These are phyloP conservation scores for Nomia melanderi DNA, from an alignment of 1,140 invertebrate genomes.

Conservation along the genomic window DNA sequence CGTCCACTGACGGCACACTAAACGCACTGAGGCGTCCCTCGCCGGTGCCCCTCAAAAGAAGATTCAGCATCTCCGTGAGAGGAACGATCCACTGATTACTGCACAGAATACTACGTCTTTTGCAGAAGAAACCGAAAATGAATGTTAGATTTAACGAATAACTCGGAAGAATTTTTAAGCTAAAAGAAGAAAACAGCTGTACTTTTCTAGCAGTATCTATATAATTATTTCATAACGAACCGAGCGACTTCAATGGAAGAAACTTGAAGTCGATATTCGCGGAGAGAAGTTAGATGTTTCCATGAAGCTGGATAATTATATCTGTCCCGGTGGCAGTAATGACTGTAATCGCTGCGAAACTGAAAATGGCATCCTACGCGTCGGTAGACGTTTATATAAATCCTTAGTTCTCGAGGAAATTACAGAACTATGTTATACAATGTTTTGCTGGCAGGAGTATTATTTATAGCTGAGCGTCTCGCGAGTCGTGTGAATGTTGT, in stretches of 20 bases:
- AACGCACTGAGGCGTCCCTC: constrained; percentile 46
- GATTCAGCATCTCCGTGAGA: constrained; percentile 77
- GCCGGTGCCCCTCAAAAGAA: constrained; percentile 59
- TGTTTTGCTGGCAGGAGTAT: background rate
- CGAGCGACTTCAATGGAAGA: no score
- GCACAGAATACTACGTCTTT: background rate
- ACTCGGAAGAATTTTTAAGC: no score
- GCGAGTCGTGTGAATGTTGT: no score
- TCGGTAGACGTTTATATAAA: background rate
- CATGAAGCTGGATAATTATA: no score
- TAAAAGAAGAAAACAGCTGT: no score
- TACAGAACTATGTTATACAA: background rate
- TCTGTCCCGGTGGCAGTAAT: no score
- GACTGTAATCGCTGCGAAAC: no score
- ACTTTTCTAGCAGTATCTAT: no score
- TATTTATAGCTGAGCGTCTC: background rate
- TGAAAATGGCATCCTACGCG: no score
- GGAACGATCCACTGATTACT: constrained; percentile 54
- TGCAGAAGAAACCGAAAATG: background rate
- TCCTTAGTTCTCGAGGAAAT: background rate
- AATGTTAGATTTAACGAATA: background rate
- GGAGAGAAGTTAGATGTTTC: no score
- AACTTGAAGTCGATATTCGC: no score
- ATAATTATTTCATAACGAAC: no score
- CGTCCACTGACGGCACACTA: constrained; percentile 83